Evolutionary conservation across 92 coral and sea anemone genomes (phyloP).

Genomic region (Meandrina meandrites): DNA sequence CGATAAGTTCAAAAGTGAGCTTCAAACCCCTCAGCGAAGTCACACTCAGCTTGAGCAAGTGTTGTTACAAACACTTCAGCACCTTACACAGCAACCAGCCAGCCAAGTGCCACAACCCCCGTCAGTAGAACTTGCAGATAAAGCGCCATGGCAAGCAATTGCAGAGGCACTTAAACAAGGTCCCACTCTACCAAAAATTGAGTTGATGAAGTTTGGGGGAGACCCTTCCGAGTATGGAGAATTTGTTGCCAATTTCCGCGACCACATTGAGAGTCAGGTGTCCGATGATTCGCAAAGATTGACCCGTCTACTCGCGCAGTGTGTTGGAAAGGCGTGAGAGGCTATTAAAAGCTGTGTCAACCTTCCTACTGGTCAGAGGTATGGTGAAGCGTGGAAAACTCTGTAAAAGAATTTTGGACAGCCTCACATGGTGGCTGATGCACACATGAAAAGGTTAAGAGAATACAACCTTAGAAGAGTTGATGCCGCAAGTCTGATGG

Average conservation of each 20-base stretch:
- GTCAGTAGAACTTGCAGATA: conserved; percentile 5
- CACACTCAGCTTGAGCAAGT: conserved; percentile 28
- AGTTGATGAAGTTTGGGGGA: conserved; percentile 63
- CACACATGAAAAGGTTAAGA: conserved; percentile 42
- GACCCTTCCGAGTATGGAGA: conserved; percentile 75
- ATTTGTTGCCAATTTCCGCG: conserved; percentile 64
- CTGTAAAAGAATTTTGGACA: conserved; percentile 54
- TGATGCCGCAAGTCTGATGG: conserved; percentile 51
- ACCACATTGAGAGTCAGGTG: conserved; percentile 63
- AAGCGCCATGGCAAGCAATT: conserved; percentile 8
- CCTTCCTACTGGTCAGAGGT: conserved; percentile 46
- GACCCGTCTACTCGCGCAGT: conserved; percentile 64
- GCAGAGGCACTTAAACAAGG: conserved; percentile 59
- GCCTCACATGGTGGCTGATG: conserved; percentile 60
- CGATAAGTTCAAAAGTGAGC: conserved; percentile 20
- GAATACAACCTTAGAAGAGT: conserved; percentile 38
- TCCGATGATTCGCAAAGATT: conserved; percentile 72
- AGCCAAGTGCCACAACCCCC: conserved; percentile 9
- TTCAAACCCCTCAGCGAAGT: neutral
- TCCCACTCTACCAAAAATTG: conserved; percentile 59
- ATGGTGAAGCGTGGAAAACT: conserved; percentile 49
- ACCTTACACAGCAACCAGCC: neutral
- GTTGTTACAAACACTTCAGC: conserved; percentile 27
- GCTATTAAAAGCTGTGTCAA: conserved; percentile 47
- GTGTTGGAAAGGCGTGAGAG: conserved; percentile 50